A percentile compares a stretch with the other conserved stretches of the same genome.
Conservation (phyloP, 2,888 invertebrate genomes). For the Plebejus anna region DNA sequence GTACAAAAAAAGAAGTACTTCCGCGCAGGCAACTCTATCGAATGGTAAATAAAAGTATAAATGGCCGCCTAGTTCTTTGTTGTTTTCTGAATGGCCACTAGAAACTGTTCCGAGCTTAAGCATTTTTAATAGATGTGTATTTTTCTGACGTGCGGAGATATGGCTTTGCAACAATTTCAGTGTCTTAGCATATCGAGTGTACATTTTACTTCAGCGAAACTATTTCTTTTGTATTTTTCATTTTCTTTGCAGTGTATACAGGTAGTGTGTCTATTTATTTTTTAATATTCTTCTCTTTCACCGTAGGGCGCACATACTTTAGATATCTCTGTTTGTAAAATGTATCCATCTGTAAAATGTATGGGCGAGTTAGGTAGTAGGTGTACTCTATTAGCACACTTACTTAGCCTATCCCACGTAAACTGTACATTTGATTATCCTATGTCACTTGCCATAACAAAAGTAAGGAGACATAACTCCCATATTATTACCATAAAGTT, state of each 20-base stretch:
- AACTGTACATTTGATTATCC: too few species aligned
- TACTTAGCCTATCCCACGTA: too few species aligned
- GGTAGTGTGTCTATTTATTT: too few species aligned
- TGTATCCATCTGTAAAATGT: too few species aligned
- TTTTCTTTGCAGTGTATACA: background rate
- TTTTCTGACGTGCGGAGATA: constrained; percentile 12
- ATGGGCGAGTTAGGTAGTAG: too few species aligned
- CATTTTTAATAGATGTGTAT: constrained; percentile 21
- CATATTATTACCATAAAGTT: too few species aligned
- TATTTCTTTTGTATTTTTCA: background rate
- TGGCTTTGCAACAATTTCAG: background rate
- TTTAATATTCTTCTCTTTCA: too few species aligned
- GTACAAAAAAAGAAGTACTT: background rate
- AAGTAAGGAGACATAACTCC: too few species aligned
- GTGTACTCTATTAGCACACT: too few species aligned
- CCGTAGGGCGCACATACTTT: too few species aligned
- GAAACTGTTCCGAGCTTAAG: constrained; percentile 14
- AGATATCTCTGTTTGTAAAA: too few species aligned
- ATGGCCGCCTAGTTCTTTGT: constrained; percentile 7
- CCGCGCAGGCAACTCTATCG: constrained; percentile 9
- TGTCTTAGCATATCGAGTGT: background rate
- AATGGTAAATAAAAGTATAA: constrained; percentile 23
- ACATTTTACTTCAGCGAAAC: background rate
- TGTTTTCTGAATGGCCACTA: constrained; percentile 18
- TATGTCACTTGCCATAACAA: too few species aligned